Conservation (phyloP, 2,113 vertebrate species). For the Sinosuthora webbiana region DNA sequence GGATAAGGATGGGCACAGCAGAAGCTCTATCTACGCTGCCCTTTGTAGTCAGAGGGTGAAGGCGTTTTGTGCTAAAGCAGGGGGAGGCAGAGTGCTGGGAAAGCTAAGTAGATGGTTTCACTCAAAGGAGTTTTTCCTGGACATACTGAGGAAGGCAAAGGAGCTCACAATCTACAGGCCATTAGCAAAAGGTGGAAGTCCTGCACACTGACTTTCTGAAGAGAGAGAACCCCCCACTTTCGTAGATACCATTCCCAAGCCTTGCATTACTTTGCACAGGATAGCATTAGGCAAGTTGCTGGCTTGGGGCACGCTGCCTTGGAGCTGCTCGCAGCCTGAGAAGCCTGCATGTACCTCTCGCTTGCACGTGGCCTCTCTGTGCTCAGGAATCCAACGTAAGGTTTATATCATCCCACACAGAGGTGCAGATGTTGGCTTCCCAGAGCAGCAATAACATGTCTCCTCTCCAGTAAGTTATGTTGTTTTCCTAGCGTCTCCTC, state of each 20-base stretch:
- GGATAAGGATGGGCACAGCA: not conserved
- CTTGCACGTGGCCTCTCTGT: constrained; percentile 44
- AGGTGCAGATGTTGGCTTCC: constrained; percentile 62
- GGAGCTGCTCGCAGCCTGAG: not conserved
- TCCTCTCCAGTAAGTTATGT: constrained; percentile 55
- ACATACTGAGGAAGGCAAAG: not conserved
- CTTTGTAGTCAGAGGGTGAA: not conserved
- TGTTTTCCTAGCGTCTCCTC: constrained; percentile 47
- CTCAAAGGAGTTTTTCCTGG: not conserved
- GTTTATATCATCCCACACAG: constrained; percentile 63
- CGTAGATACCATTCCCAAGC: not conserved
- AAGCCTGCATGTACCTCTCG: not conserved
- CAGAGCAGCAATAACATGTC: constrained; percentile 59
- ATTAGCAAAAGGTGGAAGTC: not conserved
- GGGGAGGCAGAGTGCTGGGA: not conserved
- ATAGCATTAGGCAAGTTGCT: not conserved
- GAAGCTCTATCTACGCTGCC: not conserved
- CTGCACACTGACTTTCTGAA: not conserved
- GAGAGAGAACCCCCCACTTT: not conserved
- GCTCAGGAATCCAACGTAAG: constrained; percentile 58
- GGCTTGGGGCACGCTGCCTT: not conserved
- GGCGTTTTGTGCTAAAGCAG: not conserved
- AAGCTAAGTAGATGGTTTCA: not conserved
- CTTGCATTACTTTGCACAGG: not conserved
- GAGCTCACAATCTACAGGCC: not conserved